These are phyloP conservation scores for Sarcophaga caerulescens DNA, from an alignment of 2,888 invertebrate genomes.

Conservation along the genomic window DNA sequence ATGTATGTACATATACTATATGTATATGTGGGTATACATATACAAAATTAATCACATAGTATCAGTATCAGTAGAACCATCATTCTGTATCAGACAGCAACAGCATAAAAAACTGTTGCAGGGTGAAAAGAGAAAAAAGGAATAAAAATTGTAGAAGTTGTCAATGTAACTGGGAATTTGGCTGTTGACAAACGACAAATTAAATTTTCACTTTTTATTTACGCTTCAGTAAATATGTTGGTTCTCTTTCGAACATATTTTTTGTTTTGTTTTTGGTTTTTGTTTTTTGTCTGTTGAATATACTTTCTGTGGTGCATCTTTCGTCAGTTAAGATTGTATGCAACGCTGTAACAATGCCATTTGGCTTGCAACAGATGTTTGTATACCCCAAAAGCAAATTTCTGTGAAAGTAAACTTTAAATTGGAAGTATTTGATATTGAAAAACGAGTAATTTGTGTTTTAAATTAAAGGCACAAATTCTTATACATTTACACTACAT, in stretches of 20 bases:
- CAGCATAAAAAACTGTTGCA: neutral
- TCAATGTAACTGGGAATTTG: conserved; percentile 20
- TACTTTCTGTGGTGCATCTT: neutral
- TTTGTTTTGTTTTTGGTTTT: no score
- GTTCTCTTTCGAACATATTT: no score
- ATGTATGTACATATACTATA: neutral
- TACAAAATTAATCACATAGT: neutral
- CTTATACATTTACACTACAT: no score
- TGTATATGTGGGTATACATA: neutral
- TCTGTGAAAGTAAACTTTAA: no score
- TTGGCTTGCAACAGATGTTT: neutral
- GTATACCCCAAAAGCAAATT: no score
- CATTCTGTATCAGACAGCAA: neutral
- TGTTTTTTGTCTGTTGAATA: no score
- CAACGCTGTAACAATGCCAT: neutral
- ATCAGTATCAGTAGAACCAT: no score
- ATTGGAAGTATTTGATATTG: no score
- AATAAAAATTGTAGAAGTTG: neutral
- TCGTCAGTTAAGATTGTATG: neutral
- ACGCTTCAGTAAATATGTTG: neutral
- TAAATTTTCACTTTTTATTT: conserved; percentile 15
- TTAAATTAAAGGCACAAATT: no score
- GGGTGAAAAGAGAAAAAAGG: neutral
- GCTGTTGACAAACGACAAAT: conserved; percentile 34
- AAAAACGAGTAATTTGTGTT: no score